Conservation (phyloP, 2,797 vertebrate species). For the Scleropages formosus region DNA sequence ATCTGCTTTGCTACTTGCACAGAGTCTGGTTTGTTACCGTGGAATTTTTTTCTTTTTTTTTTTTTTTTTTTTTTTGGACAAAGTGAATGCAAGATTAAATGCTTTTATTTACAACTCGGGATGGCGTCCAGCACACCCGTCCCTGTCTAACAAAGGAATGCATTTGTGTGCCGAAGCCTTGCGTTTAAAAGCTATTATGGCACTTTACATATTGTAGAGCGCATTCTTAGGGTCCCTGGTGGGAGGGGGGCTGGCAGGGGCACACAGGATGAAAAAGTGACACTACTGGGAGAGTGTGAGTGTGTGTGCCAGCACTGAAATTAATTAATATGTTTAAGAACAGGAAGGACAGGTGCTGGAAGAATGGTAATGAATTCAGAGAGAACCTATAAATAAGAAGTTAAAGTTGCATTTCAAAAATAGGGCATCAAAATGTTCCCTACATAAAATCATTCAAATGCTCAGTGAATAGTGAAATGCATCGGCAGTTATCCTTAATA, state of each 20-base stretch:
- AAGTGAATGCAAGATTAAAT: conserved; percentile 60
- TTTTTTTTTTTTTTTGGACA: conserved; percentile 49
- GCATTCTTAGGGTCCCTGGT: conserved; percentile 45
- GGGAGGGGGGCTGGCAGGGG: conserved; percentile 44
- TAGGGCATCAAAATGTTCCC: too few relatives aligned
- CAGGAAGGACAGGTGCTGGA: not conserved
- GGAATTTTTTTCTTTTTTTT: conserved; percentile 62
- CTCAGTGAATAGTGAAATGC: too few relatives aligned
- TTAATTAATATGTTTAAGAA: conserved; percentile 4
- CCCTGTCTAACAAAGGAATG: conserved; percentile 54
- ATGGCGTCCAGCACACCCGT: conserved; percentile 59
- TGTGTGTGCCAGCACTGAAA: conserved; percentile 33
- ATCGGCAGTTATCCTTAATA: too few relatives aligned
- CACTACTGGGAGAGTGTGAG: conserved; percentile 38
- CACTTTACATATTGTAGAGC: conserved; percentile 40
- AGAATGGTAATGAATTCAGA: conserved; percentile 38
- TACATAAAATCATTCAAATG: too few relatives aligned
- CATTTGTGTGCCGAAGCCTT: conserved; percentile 25
- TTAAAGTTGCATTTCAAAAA: too few relatives aligned
- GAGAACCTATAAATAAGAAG: not conserved
- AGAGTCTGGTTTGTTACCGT: conserved; percentile 56
- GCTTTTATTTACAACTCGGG: conserved; percentile 69
- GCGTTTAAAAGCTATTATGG: conserved; percentile 64
- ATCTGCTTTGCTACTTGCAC: conserved; percentile 69
- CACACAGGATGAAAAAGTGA: conserved; percentile 38